Conservation (phyloP, 2,113 vertebrate genomes). For the Nesogale talazaci region DNA sequence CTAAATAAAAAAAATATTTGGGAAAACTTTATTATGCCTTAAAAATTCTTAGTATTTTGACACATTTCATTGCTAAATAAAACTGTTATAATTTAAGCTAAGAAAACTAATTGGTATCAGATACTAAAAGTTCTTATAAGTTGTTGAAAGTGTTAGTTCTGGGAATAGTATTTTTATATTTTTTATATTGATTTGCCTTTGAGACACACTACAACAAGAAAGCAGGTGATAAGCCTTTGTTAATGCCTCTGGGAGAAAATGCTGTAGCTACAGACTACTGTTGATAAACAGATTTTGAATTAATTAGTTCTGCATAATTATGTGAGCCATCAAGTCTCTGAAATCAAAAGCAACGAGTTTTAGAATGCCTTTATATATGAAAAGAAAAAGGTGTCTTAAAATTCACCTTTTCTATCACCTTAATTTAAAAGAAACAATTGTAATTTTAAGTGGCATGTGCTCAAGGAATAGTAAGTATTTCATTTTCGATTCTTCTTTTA, state of each 20-base stretch:
- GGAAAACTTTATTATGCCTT: slow-evolving; percentile 70
- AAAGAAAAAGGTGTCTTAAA: slow-evolving; percentile 60
- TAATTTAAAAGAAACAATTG: slow-evolving; percentile 77
- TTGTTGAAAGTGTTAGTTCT: slow-evolving; percentile 79
- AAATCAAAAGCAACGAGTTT: slow-evolving; percentile 82
- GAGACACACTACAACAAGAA: slow-evolving; percentile 82
- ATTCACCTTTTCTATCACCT: slow-evolving; percentile 64
- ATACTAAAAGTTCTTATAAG: slow-evolving; percentile 82
- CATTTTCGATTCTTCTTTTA: slow-evolving; percentile 59
- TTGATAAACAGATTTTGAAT: slow-evolving; percentile 90
- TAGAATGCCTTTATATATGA: slow-evolving; percentile 73
- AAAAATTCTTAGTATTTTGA: slow-evolving; percentile 79
- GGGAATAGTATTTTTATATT: slow-evolving; percentile 78
- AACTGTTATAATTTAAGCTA: slow-evolving; percentile 81
- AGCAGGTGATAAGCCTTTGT: slow-evolving; percentile 88
- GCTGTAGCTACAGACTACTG: slow-evolving; percentile 84
- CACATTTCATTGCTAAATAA: slow-evolving; percentile 75
- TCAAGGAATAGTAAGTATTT: slow-evolving; percentile 75
- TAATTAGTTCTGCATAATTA: slow-evolving; percentile 90
- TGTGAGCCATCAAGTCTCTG: slow-evolving; percentile 80
- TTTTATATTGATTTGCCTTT: slow-evolving; percentile 84
- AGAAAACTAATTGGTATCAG: slow-evolving; percentile 80
- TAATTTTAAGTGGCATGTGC: slow-evolving; percentile 67
- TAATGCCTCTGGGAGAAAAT: slow-evolving; percentile 86
- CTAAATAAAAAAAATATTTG: background rate